A percentile compares a stretch with the other conserved stretches of the same genome.
Evolutionary conservation across 2,888 invertebrate species (phyloP).

Genomic region (Thyatira batis): DNA sequence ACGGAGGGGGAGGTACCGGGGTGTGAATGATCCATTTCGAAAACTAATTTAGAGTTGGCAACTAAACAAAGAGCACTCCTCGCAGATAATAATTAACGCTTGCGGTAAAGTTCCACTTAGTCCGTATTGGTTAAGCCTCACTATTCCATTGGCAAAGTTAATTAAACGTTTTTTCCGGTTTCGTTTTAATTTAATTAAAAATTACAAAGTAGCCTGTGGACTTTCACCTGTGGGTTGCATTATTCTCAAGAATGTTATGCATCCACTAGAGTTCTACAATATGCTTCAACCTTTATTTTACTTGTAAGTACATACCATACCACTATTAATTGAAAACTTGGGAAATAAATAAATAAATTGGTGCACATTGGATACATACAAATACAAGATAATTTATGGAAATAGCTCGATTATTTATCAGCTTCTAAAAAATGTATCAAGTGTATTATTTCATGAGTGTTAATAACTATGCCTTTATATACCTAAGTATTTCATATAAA

Average conservation of each 20-base stretch:
- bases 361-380: too few relatives aligned
- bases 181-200: constrained; percentile 16
- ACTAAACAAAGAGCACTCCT: constrained; percentile 83
- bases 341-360: too few relatives aligned
- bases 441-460: too few relatives aligned
- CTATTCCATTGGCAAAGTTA: constrained; percentile 70
- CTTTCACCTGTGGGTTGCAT: not conserved
- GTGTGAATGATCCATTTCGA: constrained; percentile 83
- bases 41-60: constrained; percentile 83
- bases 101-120: constrained; percentile 80
- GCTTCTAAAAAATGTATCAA: not conserved
- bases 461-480: too few relatives aligned
- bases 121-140: constrained; percentile 72
- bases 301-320: too few relatives aligned
- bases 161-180: constrained; percentile 56
- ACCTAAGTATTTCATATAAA: not conserved
- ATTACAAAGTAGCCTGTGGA: constrained; percentile 19
- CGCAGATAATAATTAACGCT: constrained; percentile 83
- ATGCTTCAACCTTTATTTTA: too few relatives aligned
- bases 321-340: too few relatives aligned
- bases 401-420: too few relatives aligned
- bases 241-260: not conserved
- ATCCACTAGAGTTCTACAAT: not conserved
- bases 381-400: too few relatives aligned
- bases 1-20: constrained; percentile 53